Evolutionary conservation across 1,140 invertebrate genomes (phyloP).

Genomic region (Chrysopa pallens): DNA sequence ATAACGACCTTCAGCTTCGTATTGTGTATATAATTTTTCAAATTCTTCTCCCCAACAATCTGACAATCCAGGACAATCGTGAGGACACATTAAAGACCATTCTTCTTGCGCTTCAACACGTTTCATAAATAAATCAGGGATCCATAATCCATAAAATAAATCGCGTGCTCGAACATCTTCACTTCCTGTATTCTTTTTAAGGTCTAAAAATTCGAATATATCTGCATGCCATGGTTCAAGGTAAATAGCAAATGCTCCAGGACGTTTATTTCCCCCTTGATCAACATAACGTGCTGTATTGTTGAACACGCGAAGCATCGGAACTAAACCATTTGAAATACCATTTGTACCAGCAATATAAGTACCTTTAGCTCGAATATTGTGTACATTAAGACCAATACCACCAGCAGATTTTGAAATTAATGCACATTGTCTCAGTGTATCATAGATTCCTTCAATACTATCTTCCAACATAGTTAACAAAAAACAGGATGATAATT

Average conservation of each 20-base stretch:
- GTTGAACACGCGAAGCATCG: conserved; percentile 93
- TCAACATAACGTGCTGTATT: conserved; percentile 92
- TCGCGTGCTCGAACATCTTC: conserved; percentile 88
- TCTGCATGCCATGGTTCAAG: conserved; percentile 98
- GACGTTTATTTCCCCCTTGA: conserved; percentile 94
- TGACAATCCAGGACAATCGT: conserved; percentile 74
- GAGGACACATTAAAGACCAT: conserved; percentile 96
- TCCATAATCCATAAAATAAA: conserved; percentile 97
- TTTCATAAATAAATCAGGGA: conserved; percentile 98
- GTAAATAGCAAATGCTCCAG: conserved; percentile 98
- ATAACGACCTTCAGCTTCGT: conserved; percentile 58
- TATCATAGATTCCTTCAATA: conserved; percentile 97
- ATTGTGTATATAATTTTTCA: conserved; percentile 73
- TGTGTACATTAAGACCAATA: conserved; percentile 93
- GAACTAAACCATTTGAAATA: conserved; percentile 89
- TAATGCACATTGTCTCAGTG: conserved; percentile 83
- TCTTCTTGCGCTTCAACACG: conserved; percentile 71
- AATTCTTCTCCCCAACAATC: conserved; percentile 94
- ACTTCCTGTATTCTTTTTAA: conserved; percentile 89
- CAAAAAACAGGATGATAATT: conserved; percentile 92
- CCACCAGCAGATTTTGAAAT: conserved; percentile 97
- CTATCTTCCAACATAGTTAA: conserved; percentile 91
- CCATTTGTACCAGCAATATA: conserved; percentile 92
- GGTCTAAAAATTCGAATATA: conserved; percentile 86
- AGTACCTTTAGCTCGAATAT: conserved; percentile 81